Percentiles rank a stretch among this genome's conserved stretches.
Evolutionary conservation across 2,797 vertebrate genomes (phyloP).

Genomic region (Aeoliscus strigatus): DNA sequence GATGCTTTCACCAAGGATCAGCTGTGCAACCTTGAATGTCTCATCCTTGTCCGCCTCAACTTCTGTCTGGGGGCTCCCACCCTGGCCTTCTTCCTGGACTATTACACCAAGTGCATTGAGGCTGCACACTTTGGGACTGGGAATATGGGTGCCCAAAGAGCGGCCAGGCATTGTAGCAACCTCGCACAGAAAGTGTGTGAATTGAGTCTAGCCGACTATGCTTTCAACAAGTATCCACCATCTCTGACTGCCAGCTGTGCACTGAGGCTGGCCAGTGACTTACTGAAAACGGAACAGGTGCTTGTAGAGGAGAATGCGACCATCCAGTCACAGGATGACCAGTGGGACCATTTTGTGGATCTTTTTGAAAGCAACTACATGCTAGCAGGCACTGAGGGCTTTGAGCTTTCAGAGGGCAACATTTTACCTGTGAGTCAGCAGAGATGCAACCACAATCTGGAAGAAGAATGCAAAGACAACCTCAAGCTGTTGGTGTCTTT

Average conservation of each 20-base stretch:
- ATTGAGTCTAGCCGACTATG: slow-evolving; percentile 89
- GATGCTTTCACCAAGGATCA: slow-evolving; percentile 84
- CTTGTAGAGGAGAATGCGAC: neutral
- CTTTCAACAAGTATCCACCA: slow-evolving; percentile 82
- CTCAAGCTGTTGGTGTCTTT: slow-evolving; percentile 82
- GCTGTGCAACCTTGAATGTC: slow-evolving; percentile 88
- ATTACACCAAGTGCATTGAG: slow-evolving; percentile 68
- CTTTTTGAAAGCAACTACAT: neutral
- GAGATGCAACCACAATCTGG: slow-evolving; percentile 43
- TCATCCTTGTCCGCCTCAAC: slow-evolving; percentile 82
- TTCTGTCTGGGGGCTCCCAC: slow-evolving; percentile 85
- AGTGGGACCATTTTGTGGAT: slow-evolving; percentile 15
- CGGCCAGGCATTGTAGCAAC: slow-evolving; percentile 44
- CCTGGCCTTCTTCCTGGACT: slow-evolving; percentile 86
- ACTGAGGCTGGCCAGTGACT: slow-evolving; percentile 75
- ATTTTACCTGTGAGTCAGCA: neutral
- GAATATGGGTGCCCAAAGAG: slow-evolving; percentile 7
- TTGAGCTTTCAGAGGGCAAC: neutral
- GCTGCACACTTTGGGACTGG: slow-evolving; percentile 5
- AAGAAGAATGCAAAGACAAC: slow-evolving; percentile 79
- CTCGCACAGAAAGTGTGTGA: slow-evolving; percentile 81
- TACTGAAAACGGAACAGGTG: slow-evolving; percentile 50
- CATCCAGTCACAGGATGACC: slow-evolving; percentile 2
- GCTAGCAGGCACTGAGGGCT: neutral
- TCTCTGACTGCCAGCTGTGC: slow-evolving; percentile 84